Conservation (phyloP, 2,797 vertebrate species). For the Propithecus perrieri region DNA sequence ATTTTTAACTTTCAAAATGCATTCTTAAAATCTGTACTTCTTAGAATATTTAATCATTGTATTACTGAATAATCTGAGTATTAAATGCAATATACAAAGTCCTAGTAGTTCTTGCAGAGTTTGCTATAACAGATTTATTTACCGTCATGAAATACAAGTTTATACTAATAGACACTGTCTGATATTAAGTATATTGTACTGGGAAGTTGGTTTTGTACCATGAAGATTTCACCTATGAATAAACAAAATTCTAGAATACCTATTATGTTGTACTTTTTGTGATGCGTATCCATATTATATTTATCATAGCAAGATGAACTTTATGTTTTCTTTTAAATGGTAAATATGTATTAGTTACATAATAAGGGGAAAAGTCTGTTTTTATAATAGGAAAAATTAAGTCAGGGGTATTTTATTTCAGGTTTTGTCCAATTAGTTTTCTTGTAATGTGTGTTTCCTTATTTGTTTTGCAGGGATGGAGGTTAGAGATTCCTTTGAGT, state of each 20-base stretch:
- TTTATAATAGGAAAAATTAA: background rate
- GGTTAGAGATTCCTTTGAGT: background rate
- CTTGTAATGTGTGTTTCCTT: background rate
- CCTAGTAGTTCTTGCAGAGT: background rate
- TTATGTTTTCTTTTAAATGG: conserved; percentile 30
- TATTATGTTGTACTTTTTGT: background rate
- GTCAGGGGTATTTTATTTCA: background rate
- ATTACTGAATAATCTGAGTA: background rate
- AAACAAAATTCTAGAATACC: background rate
- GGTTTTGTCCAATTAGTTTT: background rate
- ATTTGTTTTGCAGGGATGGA: background rate
- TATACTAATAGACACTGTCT: background rate
- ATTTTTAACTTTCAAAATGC: background rate
- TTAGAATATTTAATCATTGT: conserved; percentile 11
- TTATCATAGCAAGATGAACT: background rate
- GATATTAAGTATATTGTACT: background rate
- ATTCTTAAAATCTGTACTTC: background rate
- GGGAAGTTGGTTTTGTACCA: background rate
- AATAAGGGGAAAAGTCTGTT: background rate
- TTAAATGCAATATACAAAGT: background rate
- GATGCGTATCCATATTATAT: background rate
- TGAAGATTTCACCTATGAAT: background rate
- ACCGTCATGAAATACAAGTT: background rate
- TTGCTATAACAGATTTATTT: conserved; percentile 21
- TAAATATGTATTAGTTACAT: background rate